A percentile compares a stretch with the other conserved stretches of the same genome.
These are phyloP conservation scores for Chroicocephalus ridibundus DNA, from an alignment of 2,113 vertebrate species.

Conservation along the genomic window DNA sequence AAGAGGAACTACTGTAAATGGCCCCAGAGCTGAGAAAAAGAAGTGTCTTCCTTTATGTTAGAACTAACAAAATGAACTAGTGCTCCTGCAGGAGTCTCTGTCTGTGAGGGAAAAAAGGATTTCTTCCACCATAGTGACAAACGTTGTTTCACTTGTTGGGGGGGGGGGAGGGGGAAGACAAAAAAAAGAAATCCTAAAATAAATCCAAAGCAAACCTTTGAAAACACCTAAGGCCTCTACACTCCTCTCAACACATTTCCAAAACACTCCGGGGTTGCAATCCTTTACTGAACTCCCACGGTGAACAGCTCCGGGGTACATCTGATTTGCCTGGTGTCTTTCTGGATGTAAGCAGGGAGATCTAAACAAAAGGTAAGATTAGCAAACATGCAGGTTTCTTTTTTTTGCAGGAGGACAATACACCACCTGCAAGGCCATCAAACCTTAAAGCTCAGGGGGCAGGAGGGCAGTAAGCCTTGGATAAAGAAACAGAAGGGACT, in stretches of 20 bases:
- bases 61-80: not conserved
- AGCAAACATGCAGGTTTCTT: not conserved
- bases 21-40: not conserved
- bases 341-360: not conserved
- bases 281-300: not conserved
- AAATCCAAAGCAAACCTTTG: not conserved
- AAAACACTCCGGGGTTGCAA: not conserved
- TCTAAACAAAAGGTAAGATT: not conserved
- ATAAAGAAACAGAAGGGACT: not conserved
- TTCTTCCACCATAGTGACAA: not conserved
- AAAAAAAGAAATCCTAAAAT: not conserved
- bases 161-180: no score
- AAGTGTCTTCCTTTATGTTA: not conserved
- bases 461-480: not conserved
- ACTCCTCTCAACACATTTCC: accelerated
- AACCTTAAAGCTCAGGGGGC: not conserved
- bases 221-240: not conserved
- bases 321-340: not conserved
- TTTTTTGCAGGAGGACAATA: not conserved
- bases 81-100: not conserved
- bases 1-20: not conserved
- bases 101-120: not conserved
- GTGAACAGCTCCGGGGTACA: not conserved
- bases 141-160: not conserved
- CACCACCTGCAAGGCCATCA: not conserved